Evolutionary conservation across 2,888 invertebrate genomes (phyloP).

Genomic region (Octodonta nipae): DNA sequence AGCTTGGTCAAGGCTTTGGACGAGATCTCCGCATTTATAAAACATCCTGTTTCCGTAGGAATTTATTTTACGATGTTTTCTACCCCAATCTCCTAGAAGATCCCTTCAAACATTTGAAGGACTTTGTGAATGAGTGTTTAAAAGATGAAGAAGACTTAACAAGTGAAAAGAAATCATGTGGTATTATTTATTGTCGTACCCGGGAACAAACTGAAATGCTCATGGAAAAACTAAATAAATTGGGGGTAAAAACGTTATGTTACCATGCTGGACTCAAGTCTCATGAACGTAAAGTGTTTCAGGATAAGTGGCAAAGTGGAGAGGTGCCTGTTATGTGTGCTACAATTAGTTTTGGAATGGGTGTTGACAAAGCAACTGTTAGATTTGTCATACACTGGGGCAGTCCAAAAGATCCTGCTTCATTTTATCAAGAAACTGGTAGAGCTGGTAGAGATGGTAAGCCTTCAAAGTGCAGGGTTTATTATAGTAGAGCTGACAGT

Average conservation of each 20-base stretch:
- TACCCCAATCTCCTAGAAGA: slow-evolving; percentile 75
- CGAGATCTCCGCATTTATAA: slow-evolving; percentile 48
- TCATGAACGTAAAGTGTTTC: slow-evolving; percentile 60
- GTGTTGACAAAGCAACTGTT: slow-evolving; percentile 91
- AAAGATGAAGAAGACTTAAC: slow-evolving; percentile 38
- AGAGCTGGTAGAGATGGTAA: slow-evolving; percentile 92
- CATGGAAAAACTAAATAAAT: slow-evolving; percentile 57
- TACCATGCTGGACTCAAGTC: slow-evolving; percentile 83
- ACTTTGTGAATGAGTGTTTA: slow-evolving; percentile 57
- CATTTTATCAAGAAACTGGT: slow-evolving; percentile 93
- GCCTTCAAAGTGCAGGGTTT: slow-evolving; percentile 78
- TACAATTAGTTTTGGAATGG: slow-evolving; percentile 98
- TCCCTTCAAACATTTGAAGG: slow-evolving; percentile 65
- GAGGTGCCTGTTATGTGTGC: slow-evolving; percentile 83
- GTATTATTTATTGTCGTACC: slow-evolving; percentile 44
- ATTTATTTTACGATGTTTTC: slow-evolving; percentile 87
- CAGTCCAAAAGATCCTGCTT: slow-evolving; percentile 84
- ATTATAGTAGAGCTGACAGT: slow-evolving; percentile 72
- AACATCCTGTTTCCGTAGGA: slow-evolving; percentile 78
- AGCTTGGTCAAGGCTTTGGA: slow-evolving; percentile 34
- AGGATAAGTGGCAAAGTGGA: slow-evolving; percentile 86
- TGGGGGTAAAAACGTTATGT: slow-evolving; percentile 63
- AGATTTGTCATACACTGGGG: slow-evolving; percentile 95
- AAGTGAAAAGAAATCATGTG: slow-evolving; percentile 24
- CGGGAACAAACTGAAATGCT: slow-evolving; percentile 80